Base-by-base conservation (phyloP, 2,888 invertebrate genomes). In the Mythimna loreyi region DNA sequence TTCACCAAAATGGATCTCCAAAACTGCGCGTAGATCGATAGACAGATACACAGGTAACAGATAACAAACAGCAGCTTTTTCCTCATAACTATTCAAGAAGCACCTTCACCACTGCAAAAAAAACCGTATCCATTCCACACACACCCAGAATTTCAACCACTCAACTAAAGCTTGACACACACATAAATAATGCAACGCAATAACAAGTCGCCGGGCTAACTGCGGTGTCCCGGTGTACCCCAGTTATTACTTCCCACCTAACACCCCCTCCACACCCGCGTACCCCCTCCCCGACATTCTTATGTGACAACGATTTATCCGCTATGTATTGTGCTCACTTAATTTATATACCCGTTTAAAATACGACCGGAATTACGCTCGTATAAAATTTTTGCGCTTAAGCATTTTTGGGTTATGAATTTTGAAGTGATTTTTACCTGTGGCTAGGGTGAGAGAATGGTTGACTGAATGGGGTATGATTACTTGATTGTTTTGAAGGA, bases 271-370 rank as follows among this genome's bases (percentile, higher is more conserved):
- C 43, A n/a, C 2, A 19, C 19, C 43, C 7, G n/a, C 43, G 40
- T 36, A 61, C 77, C 92, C 85, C 82, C 92, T 85, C 82, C 93
- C 91, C 92, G 93, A 92, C 93, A 95, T 95, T 95, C 94, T 95
- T 94, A 94, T 93, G 95, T 95, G 94, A 94, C 94, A 94, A 92
- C 95, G 93, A 95, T 95, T 94, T 95, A 95, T 95, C 94, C 94
- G 83, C 84, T 91, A 88, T 94, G 94, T 94, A 95, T 95, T 95
- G 95, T 95, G 89, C 90, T 78, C 85, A 87, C 83, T 91, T 93
- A 94, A 94, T 94, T 94, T 95, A 94, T 94, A 78, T 89, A 90
- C 81, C 83, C 88, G 90, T 87, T 94, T 92, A 91, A 93, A 94
- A 92, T 90, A 89, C 85, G 87, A 83, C 87, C 86, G 83, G 87